Evolutionary conservation across 2,797 vertebrate species (phyloP), one percentile per base, ranked within the genome.

Genomic region (Champsocephalus esox): DNA sequence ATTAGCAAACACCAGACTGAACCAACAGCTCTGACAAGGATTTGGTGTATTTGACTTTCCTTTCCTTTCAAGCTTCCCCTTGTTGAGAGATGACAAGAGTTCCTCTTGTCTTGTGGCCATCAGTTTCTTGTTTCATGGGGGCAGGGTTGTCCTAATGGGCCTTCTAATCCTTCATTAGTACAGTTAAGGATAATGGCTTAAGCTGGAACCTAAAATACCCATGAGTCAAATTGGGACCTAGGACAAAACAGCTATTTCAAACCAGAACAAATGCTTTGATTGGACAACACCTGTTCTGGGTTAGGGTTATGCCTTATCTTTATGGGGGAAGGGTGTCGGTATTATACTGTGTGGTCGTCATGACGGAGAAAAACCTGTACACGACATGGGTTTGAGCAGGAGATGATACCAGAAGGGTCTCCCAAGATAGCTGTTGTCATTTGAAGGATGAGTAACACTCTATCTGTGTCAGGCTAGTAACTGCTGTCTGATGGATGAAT

Each of bases 191-290:
- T 86, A 80, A 67, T 59, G 28, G 83, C 77, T 79, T 67, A 51
- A 72, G 65, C 79, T 73, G 48, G 41, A 70, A 66, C 79, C 84
- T 68, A 56, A 81, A 60, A 82, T 75, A 83, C 55, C 54, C 61
- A 55, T 45, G 59, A 81, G 67, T 85, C 69, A 81, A 71, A 80
- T 59, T 74, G 68, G 43, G 63, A 64, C 70, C 62, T 6, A 51
- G 64, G 65, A 64, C 65, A 75, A 75, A 19, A 56, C 11, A n/a
- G 51, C 32, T 75, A 63, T 66, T 71, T 77, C 21, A 77, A 62
- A 80, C 17, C n/a, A 44, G 75, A 78, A 75, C 72, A 76, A 66
- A 62, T 72, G 59, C 77, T 90, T 81, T 68, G 73, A 81, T 81
- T 70, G 65, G 74, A 74, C 62, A 45, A 41, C 51, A 17, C 21